Percentiles rank a stretch among this genome's conserved stretches.
phyloP scores from a whole-genome alignment of 2,113 vertebrate genomes.

The Uria lomvia region DNA sequence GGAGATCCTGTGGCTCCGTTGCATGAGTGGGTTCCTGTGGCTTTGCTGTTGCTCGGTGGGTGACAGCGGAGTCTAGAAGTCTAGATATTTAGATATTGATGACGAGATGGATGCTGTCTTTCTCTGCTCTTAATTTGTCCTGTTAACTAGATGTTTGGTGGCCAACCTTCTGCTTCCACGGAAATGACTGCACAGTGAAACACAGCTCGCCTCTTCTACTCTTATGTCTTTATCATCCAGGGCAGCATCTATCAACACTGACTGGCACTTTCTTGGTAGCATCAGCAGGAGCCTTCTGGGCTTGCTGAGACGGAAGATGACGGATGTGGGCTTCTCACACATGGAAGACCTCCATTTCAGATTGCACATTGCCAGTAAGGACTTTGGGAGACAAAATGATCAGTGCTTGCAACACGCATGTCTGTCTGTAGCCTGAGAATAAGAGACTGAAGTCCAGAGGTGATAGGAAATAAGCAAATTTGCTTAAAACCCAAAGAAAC shows the following conservation, averaged over 20 bases:
- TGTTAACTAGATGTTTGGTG: not conserved
- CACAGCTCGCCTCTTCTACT: not conserved
- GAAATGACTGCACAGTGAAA: not conserved
- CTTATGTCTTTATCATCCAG: not conserved
- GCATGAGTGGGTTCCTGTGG: not conserved
- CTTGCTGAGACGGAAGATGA: not conserved
- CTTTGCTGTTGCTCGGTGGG: not conserved
- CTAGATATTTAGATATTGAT: not conserved
- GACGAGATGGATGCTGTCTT: not conserved
- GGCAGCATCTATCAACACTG: not conserved
- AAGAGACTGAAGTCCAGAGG: not conserved
- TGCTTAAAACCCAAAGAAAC: not conserved
- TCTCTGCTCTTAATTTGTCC: not conserved
- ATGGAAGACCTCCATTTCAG: not conserved
- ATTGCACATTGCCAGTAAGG: not conserved
- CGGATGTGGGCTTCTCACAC: not conserved
- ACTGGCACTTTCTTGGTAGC: not conserved
- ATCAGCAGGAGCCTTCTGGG: not conserved
- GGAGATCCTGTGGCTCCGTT: fast-evolving
- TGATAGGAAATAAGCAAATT: not conserved
- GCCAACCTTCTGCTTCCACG: not conserved
- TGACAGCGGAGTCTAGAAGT: not conserved
- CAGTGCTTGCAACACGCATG: fast-evolving
- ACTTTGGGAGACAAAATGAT: not conserved
- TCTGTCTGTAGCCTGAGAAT: not conserved